Evolutionary conservation across 2,888 invertebrate genomes (phyloP).

Genomic region (Plebejus melissa): DNA sequence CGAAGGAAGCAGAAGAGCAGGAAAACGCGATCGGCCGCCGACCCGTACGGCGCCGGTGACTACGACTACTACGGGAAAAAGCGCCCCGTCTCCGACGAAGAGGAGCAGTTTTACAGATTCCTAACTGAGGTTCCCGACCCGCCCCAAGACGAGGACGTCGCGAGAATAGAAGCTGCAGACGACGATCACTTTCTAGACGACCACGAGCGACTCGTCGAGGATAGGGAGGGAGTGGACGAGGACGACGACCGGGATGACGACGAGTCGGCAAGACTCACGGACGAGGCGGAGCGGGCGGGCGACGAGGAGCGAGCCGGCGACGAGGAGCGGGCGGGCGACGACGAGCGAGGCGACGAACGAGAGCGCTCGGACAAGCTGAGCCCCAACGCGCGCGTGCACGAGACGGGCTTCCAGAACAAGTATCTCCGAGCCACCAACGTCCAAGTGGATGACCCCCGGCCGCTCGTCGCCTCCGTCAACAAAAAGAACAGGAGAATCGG

Average conservation of each 20-base stretch:
- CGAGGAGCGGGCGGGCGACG: slow-evolving; percentile 44
- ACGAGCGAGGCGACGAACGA: slow-evolving; percentile 42
- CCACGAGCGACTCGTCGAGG: slow-evolving; percentile 56
- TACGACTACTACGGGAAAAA: slow-evolving; percentile 66
- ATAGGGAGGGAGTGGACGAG: slow-evolving; percentile 48
- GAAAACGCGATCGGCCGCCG: slow-evolving; percentile 48
- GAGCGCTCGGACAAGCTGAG: slow-evolving; percentile 51
- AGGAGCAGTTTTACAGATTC: slow-evolving; percentile 55
- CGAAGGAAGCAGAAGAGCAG: slow-evolving; percentile 53
- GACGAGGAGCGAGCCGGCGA: slow-evolving; percentile 43
- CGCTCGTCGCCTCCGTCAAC: slow-evolving; percentile 38
- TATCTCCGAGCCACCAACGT: slow-evolving; percentile 59
- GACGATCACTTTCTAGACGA: slow-evolving; percentile 55
- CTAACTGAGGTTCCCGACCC: slow-evolving; percentile 57
- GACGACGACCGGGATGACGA: slow-evolving; percentile 38
- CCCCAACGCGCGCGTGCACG: slow-evolving; percentile 57
- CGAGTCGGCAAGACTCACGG: slow-evolving; percentile 36
- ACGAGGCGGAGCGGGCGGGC: slow-evolving; percentile 39
- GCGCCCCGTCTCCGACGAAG: slow-evolving; percentile 56
- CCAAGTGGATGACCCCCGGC: slow-evolving; percentile 55
- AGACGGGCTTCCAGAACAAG: slow-evolving; percentile 58
- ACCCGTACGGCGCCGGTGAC: slow-evolving; percentile 51
- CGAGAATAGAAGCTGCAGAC: slow-evolving; percentile 49
- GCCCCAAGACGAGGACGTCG: slow-evolving; percentile 57
- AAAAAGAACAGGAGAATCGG: slow-evolving; percentile 42